Conservation (phyloP, 2,797 vertebrate species). For the Amphiprion clarkii region DNA sequence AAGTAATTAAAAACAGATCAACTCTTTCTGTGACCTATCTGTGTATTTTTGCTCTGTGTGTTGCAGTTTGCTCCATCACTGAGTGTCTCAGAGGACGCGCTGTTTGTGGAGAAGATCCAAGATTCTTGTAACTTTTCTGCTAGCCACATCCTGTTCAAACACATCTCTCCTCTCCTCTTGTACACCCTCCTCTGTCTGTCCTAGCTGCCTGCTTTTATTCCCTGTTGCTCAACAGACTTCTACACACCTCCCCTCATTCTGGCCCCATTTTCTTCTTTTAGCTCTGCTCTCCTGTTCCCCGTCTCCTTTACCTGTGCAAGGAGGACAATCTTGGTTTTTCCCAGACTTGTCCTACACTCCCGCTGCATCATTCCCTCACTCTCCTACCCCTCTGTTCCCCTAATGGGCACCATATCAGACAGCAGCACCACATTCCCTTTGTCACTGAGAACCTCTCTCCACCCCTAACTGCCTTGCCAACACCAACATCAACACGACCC, state of each 20-base stretch:
- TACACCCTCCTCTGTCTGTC: constrained; percentile 32
- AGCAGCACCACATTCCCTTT: constrained; percentile 71
- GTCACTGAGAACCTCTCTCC: constrained; percentile 64
- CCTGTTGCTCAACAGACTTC: constrained; percentile 52
- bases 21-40: constrained; percentile 16
- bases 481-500: constrained; percentile 55
- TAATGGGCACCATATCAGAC: constrained; percentile 85
- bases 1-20: neutral
- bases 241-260: constrained; percentile 23
- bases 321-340: constrained; percentile 32
- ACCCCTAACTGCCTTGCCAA: constrained; percentile 68
- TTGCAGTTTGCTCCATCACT: constrained; percentile 63
- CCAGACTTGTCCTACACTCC: constrained; percentile 9
- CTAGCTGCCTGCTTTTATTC: constrained; percentile 27
- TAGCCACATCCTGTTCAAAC: constrained; percentile 56
- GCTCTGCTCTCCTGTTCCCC: neutral
- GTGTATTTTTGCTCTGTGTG: constrained; percentile 38
- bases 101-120: constrained; percentile 55
- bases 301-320: constrained; percentile 45
- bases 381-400: constrained; percentile 70
- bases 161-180: constrained; percentile 29
- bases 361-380: constrained; percentile 15
- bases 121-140: constrained; percentile 50
- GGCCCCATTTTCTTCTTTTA: constrained; percentile 36
- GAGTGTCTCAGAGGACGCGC: constrained; percentile 52